Evolutionary conservation across 2,113 vertebrate species (phyloP), one percentile per base, ranked within the genome.

Genomic region (Equus quagga): DNA sequence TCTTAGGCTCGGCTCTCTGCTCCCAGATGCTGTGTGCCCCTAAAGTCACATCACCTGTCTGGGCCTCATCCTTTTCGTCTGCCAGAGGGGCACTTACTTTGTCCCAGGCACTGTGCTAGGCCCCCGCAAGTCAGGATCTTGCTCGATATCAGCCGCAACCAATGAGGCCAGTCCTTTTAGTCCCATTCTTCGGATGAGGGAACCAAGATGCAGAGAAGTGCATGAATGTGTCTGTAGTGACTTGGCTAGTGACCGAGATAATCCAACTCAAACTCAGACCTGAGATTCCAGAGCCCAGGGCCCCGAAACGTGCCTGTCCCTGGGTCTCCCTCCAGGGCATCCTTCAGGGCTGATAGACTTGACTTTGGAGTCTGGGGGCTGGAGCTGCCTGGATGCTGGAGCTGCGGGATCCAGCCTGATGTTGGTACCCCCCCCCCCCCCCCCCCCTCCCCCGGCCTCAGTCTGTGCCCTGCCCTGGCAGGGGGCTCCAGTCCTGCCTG

Each of bases 51-150:
- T 54, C 54, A 5, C 41, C 28, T 14, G 23, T 28, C 81, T 21
- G 60, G 33, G 64, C 44, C 97, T 96, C 79, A 26, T 73, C 49
- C 80, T 69, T 70, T 58, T 46, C 73, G 44, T 75, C 70, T 80
- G 69, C 46, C 44, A n/a, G 87, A 49, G 75, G 84, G 70, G 36
- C 21, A 19, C 26, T 44, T 67, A 69, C 17, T 36, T 51, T n/a
- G 56, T 36, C 62, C 19, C 21, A 49, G 51, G 56, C 15, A 28
- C 26, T 41, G 49, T 28, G 54, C 62, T 13, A 23, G 64, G 62
- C 11, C 26, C 44, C 46, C 13, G 51, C 0, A 5, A 23, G 58
- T 65, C 54, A n/a, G 26, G 54, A 44, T 31, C 60, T 73, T 18
- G 21, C 41, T 72, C 58, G 41, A 6, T 36, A 0, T 8, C 64